A percentile compares a stretch with the other conserved stretches of the same genome.
phyloP scores from a whole-genome alignment of 1,140 invertebrate genomes.

The Copidosoma floridanum region DNA sequence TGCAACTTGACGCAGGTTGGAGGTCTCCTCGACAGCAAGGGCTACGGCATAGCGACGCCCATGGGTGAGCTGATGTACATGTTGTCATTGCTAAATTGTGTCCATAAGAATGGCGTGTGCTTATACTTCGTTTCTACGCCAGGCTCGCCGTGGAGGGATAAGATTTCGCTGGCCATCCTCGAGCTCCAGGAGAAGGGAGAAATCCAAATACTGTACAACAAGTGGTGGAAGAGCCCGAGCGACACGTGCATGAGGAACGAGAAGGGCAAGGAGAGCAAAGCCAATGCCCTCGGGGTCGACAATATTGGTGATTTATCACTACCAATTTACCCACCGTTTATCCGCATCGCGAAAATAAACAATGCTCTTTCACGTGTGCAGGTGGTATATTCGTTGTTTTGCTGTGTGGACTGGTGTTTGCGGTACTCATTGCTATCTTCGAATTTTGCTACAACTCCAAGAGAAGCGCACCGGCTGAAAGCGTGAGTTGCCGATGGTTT shows the following conservation, averaged over 20 bases:
- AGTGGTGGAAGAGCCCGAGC: constrained; percentile 73
- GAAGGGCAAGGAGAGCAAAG: constrained; percentile 71
- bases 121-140: too few species aligned
- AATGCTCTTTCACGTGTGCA: constrained; percentile 28
- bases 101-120: too few species aligned
- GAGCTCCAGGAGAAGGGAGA: constrained; percentile 75
- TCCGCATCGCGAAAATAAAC: too few species aligned
- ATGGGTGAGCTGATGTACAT: too few species aligned
- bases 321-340: too few species aligned
- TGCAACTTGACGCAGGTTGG: constrained; percentile 95
- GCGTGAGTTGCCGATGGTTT: constrained; percentile 54
- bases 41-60: constrained; percentile 65
- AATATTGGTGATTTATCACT: constrained; percentile 67
- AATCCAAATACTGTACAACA: constrained; percentile 69
- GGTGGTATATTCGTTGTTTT: constrained; percentile 93
- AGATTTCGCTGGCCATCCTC: constrained; percentile 72
- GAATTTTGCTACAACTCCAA: constrained; percentile 83
- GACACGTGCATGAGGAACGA: constrained; percentile 66
- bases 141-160: constrained; percentile 76
- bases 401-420: constrained; percentile 71
- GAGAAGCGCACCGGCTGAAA: constrained; percentile 66
- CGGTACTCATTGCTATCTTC: constrained; percentile 72
- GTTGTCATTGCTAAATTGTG: too few species aligned
- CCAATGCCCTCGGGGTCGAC: constrained; percentile 79
- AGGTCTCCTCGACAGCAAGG: constrained; percentile 83